A percentile compares a stretch with the other conserved stretches of the same genome.
phyloP scores from a whole-genome alignment of 2,797 vertebrate species.

The Sebastes nivosus region DNA sequence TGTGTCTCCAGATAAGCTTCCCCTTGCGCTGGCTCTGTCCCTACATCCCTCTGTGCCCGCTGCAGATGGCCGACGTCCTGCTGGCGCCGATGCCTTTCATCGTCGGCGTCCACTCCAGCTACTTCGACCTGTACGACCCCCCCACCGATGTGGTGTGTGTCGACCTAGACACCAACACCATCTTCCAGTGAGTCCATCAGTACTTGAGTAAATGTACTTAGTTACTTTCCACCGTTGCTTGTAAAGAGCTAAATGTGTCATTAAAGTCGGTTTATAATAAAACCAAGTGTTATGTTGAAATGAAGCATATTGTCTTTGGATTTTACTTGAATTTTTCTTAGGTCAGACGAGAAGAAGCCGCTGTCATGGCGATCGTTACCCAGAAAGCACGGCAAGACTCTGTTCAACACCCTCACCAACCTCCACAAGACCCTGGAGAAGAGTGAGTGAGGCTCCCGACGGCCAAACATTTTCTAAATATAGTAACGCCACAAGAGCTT shows the following conservation, averaged over 20 bases:
- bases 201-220: background rate
- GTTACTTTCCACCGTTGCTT: background rate
- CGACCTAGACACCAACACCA: conserved; percentile 95
- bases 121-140: conserved; percentile 93
- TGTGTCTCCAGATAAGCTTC: conserved; percentile 88
- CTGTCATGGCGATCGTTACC: conserved; percentile 87
- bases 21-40: conserved; percentile 94
- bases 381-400: conserved; percentile 88
- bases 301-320: background rate
- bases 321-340: conserved; percentile 46
- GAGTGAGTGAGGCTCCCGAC: conserved; percentile 79
- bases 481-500: background rate
- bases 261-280: background rate
- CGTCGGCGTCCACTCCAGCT: conserved; percentile 95
- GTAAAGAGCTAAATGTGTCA: background rate
- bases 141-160: conserved; percentile 92
- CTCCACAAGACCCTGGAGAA: conserved; percentile 92
- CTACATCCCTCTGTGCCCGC: conserved; percentile 95
- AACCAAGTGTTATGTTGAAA: background rate
- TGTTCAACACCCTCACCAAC: conserved; percentile 85
- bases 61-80: conserved; percentile 92
- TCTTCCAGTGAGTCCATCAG: conserved; percentile 89
- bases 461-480: background rate
- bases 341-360: conserved; percentile 92
- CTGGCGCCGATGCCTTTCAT: conserved; percentile 95